A percentile compares a stretch with the other conserved stretches of the same genome.
phyloP scores from a whole-genome alignment of 2,888 invertebrate genomes.

The Andrena fulva region DNA sequence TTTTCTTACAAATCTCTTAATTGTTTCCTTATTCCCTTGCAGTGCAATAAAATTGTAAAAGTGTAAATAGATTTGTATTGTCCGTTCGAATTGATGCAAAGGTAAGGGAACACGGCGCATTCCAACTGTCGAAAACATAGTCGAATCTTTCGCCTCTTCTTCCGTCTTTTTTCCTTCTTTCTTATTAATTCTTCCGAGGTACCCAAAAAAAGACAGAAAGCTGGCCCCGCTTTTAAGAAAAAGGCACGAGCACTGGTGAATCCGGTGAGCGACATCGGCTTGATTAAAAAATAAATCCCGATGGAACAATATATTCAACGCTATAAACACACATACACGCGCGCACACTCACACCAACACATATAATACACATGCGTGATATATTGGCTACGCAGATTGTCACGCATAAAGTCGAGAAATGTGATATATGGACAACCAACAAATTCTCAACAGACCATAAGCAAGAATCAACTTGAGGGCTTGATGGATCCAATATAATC shows the following conservation, averaged over 20 bases:
- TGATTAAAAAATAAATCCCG: neutral
- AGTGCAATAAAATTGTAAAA: neutral
- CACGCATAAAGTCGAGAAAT: conserved; percentile 45
- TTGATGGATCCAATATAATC: conserved; percentile 84
- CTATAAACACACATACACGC: neutral
- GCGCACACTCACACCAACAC: neutral
- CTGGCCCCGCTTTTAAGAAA: neutral
- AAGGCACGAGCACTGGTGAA: neutral
- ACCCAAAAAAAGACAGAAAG: neutral
- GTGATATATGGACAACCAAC: conserved; percentile 74
- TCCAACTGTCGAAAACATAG: neutral
- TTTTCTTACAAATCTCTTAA: neutral
- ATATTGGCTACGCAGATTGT: conserved; percentile 13
- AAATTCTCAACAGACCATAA: conserved; percentile 76
- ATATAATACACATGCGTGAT: neutral
- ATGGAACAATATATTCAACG: neutral
- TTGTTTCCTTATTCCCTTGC: neutral
- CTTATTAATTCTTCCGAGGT: neutral
- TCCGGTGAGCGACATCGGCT: neutral
- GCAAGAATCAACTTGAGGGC: conserved; percentile 78
- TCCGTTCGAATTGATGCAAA: neutral
- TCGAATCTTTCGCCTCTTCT: neutral
- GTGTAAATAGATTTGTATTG: neutral
- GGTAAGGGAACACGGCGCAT: neutral
- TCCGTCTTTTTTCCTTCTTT: neutral